Evolutionary conservation across 2,888 invertebrate species (phyloP), one percentile per base, ranked within the genome.

Genomic region (Panopea generosa): DNA sequence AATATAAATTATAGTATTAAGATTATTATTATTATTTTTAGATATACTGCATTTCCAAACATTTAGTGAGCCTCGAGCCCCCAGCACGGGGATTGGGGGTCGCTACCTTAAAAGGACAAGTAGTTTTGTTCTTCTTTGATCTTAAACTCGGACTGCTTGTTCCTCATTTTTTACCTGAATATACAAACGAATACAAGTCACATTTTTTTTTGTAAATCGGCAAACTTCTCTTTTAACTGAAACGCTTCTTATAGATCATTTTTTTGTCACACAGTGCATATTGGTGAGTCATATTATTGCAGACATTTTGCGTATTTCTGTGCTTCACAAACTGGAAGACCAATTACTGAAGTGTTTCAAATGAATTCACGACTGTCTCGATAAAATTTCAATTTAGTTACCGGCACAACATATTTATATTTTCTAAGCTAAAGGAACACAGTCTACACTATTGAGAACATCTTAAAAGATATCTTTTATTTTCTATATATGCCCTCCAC

Each of bases 11-110:
- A 66, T 69, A 60, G n/a, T n/a, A n/a, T n/a, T n/a, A n/a, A n/a
- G n/a, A 71, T 63, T 71, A 69, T 55, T 70, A 55, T 33, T 33
- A 33, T 33, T 33, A 33, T 33, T 53, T 71, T 59, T 73, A 72
- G 61, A 62, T 33, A 33, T 74, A 78, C 80, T 67, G 80, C 80
- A 80, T 73, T 61, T 74, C 72, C 65, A 80, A 80, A 75, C 70
- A 67, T 74, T 75, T 73, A 80, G 80, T 80, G 70, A 76, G 80
- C 80, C 76, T 66, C 57, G 45, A 55, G 69, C 55, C 40, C 77
- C 57, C 66, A 52, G 40, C 24, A 55, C 16, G 29, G 61, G 69
- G 60, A 45, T 43, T 40, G 61, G 50, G 43, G 72, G 57, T 59
- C 33, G 33, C 78, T 78, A 78, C 78, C 78, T 78, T 78, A 70